Evolutionary conservation across 2,888 invertebrate genomes (phyloP), one percentile per base, ranked within the genome.

Genomic region (Tortricodes alternella): DNA sequence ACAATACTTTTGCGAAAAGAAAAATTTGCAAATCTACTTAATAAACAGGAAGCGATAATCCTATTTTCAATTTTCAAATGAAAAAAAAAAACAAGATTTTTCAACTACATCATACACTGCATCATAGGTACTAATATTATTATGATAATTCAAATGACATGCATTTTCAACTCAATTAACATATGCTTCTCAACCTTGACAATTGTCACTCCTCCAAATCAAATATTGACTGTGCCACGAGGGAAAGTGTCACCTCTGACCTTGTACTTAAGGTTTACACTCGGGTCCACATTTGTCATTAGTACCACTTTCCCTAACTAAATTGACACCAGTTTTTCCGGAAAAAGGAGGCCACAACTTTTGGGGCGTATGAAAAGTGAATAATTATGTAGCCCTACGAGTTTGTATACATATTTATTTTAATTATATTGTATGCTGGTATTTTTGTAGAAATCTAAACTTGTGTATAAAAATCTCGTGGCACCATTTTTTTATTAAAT

Each of bases 241-340:
- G 44, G 29, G 55, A 55, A 55, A 49, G 55, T 35, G 39, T 34
- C 48, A 43, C 48, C 48, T 55, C 11, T 41, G 15, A 55, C 48
- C 55, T 49, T 43, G 39, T 29, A 44, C 38, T 46, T 23, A 11
- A 8, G 15, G 21, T 15, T 4, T 19, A 11, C n/a, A 1, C 6
- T 35, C 8, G 32, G 23, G 43, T 27, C 19, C 34, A 46, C 39
- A 38, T 29, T 37, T 32, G 39, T 38, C 32, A 24, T 48, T 48
- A 41, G 46, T n/a, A 39, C 55, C 48, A 55, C 55, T 55, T 55
- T 55, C 55, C 35, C 6, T 53, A 21, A 34, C 41, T 48, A 23
- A 44, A 15, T 41, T 41, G 29, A 29, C 27, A 29, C 44, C 6
- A 16, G 53, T 24, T 55, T 55, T 55, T 55, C 48, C 48, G 41